Evolutionary conservation across 2,888 invertebrate genomes (phyloP).

Genomic region (Platynereis dumerilii): DNA sequence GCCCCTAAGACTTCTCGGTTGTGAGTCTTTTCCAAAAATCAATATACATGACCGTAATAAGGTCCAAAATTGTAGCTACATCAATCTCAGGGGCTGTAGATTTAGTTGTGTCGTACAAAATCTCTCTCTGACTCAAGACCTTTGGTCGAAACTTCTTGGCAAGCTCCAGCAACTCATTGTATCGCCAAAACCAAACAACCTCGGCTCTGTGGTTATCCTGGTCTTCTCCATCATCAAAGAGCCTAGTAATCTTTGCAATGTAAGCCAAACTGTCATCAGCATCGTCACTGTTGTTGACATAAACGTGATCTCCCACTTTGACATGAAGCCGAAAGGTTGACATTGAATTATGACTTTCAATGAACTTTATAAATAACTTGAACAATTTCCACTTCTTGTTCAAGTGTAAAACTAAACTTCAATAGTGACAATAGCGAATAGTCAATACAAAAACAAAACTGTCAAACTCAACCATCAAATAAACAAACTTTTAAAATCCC

Average conservation of each 20-base stretch:
- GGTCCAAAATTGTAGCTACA: conserved; percentile 47
- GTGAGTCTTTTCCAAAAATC: too few species aligned
- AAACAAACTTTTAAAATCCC: too few species aligned
- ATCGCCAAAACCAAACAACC: conserved; percentile 50
- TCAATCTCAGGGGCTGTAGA: conserved; percentile 47
- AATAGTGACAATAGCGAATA: too few species aligned
- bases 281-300: conserved; percentile 46
- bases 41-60: conserved; percentile 57
- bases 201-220: conserved; percentile 34
- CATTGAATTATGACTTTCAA: too few species aligned
- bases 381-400: too few species aligned
- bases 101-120: conserved; percentile 47
- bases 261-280: conserved; percentile 41
- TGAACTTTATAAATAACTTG: too few species aligned
- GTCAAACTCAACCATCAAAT: too few species aligned
- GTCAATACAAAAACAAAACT: too few species aligned
- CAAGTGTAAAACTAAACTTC: too few species aligned
- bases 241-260: conserved; percentile 47
- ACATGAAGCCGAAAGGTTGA: too few species aligned
- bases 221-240: conserved; percentile 45
- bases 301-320: conserved; percentile 48
- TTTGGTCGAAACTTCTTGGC: conserved; percentile 1
- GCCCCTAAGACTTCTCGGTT: too few species aligned
- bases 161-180: conserved; percentile 6
- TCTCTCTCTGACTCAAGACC: conserved; percentile 39